These are phyloP conservation scores for Dolichallabes microphthalmus DNA, from an alignment of 2,113 vertebrate species.

Conservation along the genomic window DNA sequence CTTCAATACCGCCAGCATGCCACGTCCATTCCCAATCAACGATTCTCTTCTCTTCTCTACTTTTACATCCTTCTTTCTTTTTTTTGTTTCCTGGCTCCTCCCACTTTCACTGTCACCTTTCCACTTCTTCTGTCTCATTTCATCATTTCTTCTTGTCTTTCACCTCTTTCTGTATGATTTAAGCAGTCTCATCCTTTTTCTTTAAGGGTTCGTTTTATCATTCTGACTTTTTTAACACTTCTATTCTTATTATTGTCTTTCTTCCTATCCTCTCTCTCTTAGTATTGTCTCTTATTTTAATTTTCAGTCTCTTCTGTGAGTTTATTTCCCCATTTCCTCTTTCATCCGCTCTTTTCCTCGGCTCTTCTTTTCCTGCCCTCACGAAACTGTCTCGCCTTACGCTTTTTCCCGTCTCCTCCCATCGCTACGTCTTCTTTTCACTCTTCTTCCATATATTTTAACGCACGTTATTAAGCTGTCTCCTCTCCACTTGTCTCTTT, in stretches of 20 bases:
- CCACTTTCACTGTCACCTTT: not conserved
- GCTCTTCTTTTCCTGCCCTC: not conserved
- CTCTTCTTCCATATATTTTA: not conserved
- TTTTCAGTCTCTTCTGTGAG: not conserved
- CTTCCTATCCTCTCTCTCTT: not conserved
- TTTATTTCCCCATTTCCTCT: not conserved
- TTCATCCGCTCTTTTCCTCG: not conserved
- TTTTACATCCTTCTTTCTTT: no score
- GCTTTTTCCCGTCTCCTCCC: not conserved
- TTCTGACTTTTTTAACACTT: not conserved
- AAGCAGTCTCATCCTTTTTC: not conserved
- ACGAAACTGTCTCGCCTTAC: no score
- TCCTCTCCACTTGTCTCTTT: not conserved
- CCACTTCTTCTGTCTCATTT: not conserved
- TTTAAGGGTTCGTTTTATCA: not conserved
- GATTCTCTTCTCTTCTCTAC: not conserved
- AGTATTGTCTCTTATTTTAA: not conserved
- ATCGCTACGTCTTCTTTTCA: not conserved
- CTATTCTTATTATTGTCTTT: not conserved
- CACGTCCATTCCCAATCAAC: constrained; percentile 1
- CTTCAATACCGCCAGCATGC: not conserved
- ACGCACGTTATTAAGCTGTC: not conserved
- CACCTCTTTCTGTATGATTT: not conserved
- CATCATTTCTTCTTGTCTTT: not conserved
- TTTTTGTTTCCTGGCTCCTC: not conserved